Base-by-base conservation (phyloP, 2,113 vertebrate genomes). In the Bungarus multicinctus region DNA sequence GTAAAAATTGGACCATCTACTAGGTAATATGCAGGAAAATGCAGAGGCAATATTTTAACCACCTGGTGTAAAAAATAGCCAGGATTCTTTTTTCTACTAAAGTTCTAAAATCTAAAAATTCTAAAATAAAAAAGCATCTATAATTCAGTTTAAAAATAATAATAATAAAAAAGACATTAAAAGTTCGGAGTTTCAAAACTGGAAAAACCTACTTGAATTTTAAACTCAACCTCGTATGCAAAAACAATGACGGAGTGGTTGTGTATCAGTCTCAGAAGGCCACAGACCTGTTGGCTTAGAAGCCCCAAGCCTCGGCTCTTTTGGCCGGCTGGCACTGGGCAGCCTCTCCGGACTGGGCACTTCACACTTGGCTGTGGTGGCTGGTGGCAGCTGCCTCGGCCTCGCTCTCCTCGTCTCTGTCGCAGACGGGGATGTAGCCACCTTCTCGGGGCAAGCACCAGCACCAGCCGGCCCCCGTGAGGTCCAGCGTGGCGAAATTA, bases 401-500 rank as follows among this genome's bases (percentile, higher is more conserved):
- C 18, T 27, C 54, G 9, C 11, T 55, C n/a, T 43, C 88, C 0
- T 94, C 94, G 0, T 95, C 97, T 6, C 90, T 92, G 34, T 45
- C 95, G 0, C 23, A 30, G 20, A 98, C 91, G 0, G 98, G 98
- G n/a, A 98, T 89, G 96, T 99, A 99, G 7, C 98, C 98, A 0
- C 97, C 98, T 20, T 98, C 98, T 91, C 97, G 96, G 22, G 99
- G 99, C 94, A 99, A 96, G 74, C 99, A 99, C 97, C 98, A 97
- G 89, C 99, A 99, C 96, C 99, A 99, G 20, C 99, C 99, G 0
- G 99, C 98, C 0, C 98, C 98, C 0, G 97, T 96, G 88, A 98
- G 97, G 90, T 99, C 99, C 96, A 98, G 95, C 0, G 97, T 94
- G 12, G 96, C 97, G 10, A 98, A 97, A 69, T 97, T 88, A 3